Evolutionary conservation across 2,888 invertebrate species (phyloP), one percentile per base, ranked within the genome.

Genomic region (Byasa hedistus): DNA sequence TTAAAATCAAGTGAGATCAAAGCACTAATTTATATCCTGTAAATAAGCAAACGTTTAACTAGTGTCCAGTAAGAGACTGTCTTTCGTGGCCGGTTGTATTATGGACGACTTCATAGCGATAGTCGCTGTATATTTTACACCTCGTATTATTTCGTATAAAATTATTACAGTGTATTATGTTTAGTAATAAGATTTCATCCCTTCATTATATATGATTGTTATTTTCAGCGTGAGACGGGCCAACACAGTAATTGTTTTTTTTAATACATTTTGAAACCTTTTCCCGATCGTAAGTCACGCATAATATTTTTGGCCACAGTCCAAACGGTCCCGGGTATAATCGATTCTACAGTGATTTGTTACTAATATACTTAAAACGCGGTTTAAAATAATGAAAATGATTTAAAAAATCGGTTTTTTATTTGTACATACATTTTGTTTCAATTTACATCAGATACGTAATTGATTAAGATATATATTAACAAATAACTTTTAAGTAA

Each of bases 241-340:
- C 36, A 23, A 64, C 22, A 24, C 7, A 39, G 22, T 64, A 58
- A 64, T 64, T 59, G 64, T 64, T 55, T 58, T 64, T 19, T 59
- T 19, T 52, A 22, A 27, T 57, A 44, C 44, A 54, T 32, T 61
- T 66, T 62, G 32, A 52, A 57, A 36, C 57, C 27, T 58, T 62
- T 62, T 48, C 61, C 57, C 39, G 52, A 48, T 69, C 65, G 68
- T 73, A 71, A 74, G 72, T 72, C 71, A 66, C 69, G 71, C 71
- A 69, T 75, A 66, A 69, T 56, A 64, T n/a, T 65, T 64, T 73
- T 76, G 76, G 75, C 74, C 51, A 39, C 19, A 10, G 23, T 66
- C 75, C 75, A 75, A 70, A 60, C 60, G 68, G 64, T 55, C 67
- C 68, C 68, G 66, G 55, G 22, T 23, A 69, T 75, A 75, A 77